These are phyloP conservation scores for Heterotis niloticus DNA, from an alignment of 2,113 vertebrate genomes.

Conservation along the genomic window DNA sequence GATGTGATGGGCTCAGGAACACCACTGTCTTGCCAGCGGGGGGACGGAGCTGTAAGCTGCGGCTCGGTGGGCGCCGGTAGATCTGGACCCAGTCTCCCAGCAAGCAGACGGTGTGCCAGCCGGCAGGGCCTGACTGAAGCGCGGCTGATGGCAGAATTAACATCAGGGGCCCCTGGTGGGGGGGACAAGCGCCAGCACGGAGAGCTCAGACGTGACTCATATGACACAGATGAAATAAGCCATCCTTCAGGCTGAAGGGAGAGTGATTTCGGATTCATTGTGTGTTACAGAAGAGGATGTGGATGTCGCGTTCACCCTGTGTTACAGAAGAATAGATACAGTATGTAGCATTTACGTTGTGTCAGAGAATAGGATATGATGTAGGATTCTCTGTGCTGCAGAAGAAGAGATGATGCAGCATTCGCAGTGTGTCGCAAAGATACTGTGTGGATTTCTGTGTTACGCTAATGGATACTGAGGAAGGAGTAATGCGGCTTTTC, in stretches of 20 bases:
- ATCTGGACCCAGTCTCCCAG: too few relatives aligned
- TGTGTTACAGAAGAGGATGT: not conserved
- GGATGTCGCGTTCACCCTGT: not conserved
- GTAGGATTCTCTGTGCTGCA: not conserved
- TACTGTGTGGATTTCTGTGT: too few relatives aligned
- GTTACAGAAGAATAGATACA: not conserved
- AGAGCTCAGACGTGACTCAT: not conserved
- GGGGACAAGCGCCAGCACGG: not conserved
- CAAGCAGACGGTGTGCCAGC: too few relatives aligned
- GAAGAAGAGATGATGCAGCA: not conserved
- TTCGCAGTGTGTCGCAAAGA: not conserved
- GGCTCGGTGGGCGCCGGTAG: too few relatives aligned
- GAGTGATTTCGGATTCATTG: not conserved
- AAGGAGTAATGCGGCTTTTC: not conserved
- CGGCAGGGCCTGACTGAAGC: not conserved
- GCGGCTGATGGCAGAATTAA: not conserved
- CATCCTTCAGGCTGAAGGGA: not conserved
- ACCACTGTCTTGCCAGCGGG: too few relatives aligned
- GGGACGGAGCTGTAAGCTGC: too few relatives aligned
- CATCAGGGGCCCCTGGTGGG: not conserved
- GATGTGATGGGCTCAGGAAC: too few relatives aligned
- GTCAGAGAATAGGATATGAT: not conserved
- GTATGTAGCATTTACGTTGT: not conserved
- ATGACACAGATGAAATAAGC: not conserved
- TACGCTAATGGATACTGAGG: too few relatives aligned